phyloP scores from a whole-genome alignment of 64 coral and sea anemone genomes.

The Actinia tenebrosa region DNA sequence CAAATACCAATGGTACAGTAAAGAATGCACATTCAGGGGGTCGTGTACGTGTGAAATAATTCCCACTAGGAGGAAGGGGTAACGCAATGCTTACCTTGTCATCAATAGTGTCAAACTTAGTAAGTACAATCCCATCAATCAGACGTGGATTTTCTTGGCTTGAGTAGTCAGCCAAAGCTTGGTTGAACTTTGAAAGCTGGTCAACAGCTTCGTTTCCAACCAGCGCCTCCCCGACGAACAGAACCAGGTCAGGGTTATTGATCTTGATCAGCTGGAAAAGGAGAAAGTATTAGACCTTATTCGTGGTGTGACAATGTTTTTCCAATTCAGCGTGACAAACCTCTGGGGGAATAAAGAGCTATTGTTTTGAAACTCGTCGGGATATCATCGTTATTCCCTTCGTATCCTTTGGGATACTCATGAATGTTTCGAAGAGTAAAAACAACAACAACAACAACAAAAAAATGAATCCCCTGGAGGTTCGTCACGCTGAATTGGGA shows the following conservation, averaged over 20 bases:
- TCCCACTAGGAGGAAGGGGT: no score
- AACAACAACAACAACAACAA: no score
- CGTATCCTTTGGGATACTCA: no score
- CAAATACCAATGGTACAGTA: no score
- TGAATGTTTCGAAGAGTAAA: no score
- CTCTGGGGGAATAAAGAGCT: no score
- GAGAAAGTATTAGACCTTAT: not conserved
- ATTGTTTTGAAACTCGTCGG: no score
- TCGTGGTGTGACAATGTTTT: no score
- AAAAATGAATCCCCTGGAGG: no score
- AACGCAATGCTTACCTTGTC: conserved; percentile 68
- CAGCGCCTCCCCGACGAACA: conserved; percentile 98
- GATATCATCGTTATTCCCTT: no score
- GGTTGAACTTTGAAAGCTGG: conserved; percentile 93
- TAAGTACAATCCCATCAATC: conserved; percentile 87
- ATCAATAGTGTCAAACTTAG: conserved; percentile 98
- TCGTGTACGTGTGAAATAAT: not conserved
- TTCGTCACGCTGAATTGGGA: no score
- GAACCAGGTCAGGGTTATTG: conserved; percentile 82
- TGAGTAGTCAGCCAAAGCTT: conserved; percentile 90
- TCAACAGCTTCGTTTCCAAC: conserved; percentile 98
- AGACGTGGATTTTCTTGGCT: conserved; percentile 83
- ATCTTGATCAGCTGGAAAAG: conserved; percentile 88
- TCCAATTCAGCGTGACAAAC: no score
- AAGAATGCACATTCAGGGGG: not conserved